These are phyloP conservation scores for Oligia strigilis DNA, from an alignment of 2,888 invertebrate species.

Conservation along the genomic window DNA sequence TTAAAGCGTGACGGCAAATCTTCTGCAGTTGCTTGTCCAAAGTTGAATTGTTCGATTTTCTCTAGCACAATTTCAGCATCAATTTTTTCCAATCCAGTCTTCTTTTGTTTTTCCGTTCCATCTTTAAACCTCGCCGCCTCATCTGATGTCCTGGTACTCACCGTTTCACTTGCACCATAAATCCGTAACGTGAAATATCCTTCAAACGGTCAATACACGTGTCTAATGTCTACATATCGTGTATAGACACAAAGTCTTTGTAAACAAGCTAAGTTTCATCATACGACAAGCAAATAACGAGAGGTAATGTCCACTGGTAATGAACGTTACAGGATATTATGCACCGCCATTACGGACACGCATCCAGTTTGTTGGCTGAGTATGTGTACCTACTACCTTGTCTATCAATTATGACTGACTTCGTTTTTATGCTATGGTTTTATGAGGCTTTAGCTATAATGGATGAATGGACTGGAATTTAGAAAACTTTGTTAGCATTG, in stretches of 20 bases:
- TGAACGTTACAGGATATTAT: constrained; percentile 56
- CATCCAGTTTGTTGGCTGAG: constrained; percentile 26
- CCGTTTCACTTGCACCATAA: neutral
- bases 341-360: constrained; percentile 45
- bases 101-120: neutral
- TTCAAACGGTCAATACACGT: constrained; percentile 25
- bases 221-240: neutral
- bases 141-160: constrained; percentile 12
- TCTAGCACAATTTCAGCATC: neutral
- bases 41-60: neutral
- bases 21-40: neutral
- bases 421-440: constrained; percentile 27
- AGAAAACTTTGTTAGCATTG: neutral
- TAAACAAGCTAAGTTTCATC: constrained; percentile 46
- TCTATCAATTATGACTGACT: constrained; percentile 45
- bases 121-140: neutral
- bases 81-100: too few relatives aligned
- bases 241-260: constrained; percentile 26
- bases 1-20: neutral
- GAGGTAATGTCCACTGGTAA: constrained; percentile 55
- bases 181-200: neutral
- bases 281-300: constrained; percentile 55
- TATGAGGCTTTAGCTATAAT: neutral
- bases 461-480: neutral
- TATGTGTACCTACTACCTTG: constrained; percentile 18